Conservation (phyloP, 2,888 invertebrate genomes). For the Parasteatoda lunata region DNA sequence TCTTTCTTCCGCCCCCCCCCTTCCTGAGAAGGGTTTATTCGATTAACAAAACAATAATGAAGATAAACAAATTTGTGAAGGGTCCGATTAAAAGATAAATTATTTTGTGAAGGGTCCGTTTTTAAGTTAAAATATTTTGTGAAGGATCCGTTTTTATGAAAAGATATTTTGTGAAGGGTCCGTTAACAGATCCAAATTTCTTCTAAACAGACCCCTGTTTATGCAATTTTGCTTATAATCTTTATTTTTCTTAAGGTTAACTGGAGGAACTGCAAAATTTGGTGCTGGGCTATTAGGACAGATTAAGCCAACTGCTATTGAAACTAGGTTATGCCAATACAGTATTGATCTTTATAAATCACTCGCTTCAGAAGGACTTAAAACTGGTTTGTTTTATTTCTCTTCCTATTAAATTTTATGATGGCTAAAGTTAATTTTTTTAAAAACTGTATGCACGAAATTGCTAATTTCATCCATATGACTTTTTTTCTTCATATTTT, state of each 20-base stretch:
- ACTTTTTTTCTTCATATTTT: neutral
- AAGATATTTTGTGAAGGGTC: no score
- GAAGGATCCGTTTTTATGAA: no score
- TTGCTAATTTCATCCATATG: neutral
- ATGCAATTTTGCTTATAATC: no score
- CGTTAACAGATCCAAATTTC: no score
- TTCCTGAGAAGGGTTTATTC: no score
- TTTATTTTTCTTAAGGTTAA: slow-evolving; percentile 78
- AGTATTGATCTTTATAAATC: slow-evolving; percentile 85
- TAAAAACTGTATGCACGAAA: neutral
- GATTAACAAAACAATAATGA: no score
- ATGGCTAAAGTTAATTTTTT: neutral
- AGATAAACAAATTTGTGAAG: no score
- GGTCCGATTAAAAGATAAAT: no score
- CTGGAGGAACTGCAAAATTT: slow-evolving; percentile 87
- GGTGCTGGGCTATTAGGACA: slow-evolving; percentile 86
- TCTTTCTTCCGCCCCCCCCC: no score
- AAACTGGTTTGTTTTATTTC: slow-evolving; percentile 78
- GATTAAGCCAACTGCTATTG: slow-evolving; percentile 87
- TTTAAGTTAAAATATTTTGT: no score
- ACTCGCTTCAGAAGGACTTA: slow-evolving; percentile 82
- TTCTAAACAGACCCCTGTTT: no score
- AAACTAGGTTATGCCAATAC: slow-evolving; percentile 86
- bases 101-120: no score
- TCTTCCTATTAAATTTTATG: neutral